Evolutionary conservation across 2,113 vertebrate genomes (phyloP), one percentile per base, ranked within the genome.

Genomic region (Hemiprocne comata): DNA sequence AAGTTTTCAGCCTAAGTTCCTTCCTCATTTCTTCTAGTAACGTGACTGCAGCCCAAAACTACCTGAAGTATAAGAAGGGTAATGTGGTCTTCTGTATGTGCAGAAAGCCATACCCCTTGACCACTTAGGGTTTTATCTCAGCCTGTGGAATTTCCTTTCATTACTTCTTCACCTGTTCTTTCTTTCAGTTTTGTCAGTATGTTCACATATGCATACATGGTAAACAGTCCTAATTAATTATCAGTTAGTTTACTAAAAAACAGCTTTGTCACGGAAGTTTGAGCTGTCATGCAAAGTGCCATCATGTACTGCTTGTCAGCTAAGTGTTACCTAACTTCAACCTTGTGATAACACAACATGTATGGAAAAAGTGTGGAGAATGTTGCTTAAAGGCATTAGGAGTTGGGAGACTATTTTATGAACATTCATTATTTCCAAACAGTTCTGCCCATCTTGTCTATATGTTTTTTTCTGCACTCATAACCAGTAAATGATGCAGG

Each of bases 401-500:
- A 73, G 5, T 9, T 48, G 20, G 7, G 9, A 6, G 6, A 28
- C 19, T 69, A 17, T 2, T 72, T 85, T 64, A 10, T n/a, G 16
- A 24, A 51, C 2, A 13, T 34, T 46, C 36, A 4, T 38, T 73
- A 65, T 48, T 76, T 60, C 40, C 26, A 67, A 73, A 18, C 1
- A 20, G 10, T 84, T 84, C 40, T 78, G 10, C 14, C 8, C 6
- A 34, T 26, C 14, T 66, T 14, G 6, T 25, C 20, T 62, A 2
- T 13, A 25, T 6, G 5, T n/a, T 9, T 74, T 17, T 64, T 89
- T 28, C 31, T 70, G 7, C 13, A 7, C 14, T 67, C 29, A 14
- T 50, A 48, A 36, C 4, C 7, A 13, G 17, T 13, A 57, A 55
- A 6, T 66, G 31, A 34, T 0, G 1, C 17, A 57, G 26, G 1